These are phyloP conservation scores for Scylla paramamosain DNA, from an alignment of 1,140 invertebrate species.

Conservation along the genomic window DNA sequence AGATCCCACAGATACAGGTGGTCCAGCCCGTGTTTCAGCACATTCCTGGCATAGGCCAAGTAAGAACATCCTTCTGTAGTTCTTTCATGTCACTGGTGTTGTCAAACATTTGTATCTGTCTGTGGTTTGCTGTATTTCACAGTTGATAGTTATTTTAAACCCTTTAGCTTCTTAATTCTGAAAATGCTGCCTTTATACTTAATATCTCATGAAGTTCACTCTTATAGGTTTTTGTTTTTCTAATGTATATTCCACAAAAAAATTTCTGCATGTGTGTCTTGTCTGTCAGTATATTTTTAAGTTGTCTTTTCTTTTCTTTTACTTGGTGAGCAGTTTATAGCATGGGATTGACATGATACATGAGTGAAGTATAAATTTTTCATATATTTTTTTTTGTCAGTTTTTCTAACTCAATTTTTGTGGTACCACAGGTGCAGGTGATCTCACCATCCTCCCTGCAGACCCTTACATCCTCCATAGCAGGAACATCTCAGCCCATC, in stretches of 20 bases:
- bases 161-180: no score
- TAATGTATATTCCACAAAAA: neutral
- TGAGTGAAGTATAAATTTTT: no score
- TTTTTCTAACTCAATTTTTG: no score
- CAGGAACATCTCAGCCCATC: conserved; percentile 69
- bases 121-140: no score
- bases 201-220: neutral
- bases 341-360: no score
- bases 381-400: neutral
- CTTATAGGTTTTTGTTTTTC: neutral
- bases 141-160: no score
- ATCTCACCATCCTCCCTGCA: conserved; percentile 75
- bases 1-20: conserved; percentile 79
- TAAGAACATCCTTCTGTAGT: conserved; percentile 82
- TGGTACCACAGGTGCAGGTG: conserved; percentile 77
- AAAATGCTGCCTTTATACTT: no score
- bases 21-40: conserved; percentile 83
- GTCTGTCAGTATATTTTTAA: neutral
- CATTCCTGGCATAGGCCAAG: conserved; percentile 86
- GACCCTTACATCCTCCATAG: conserved; percentile 68
- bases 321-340: no score
- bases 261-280: neutral
- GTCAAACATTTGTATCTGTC: neutral
- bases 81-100: conserved; percentile 78
- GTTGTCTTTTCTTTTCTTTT: neutral